These are phyloP conservation scores for Acrobasis repandana DNA, from an alignment of 2,888 invertebrate species.

Conservation along the genomic window DNA sequence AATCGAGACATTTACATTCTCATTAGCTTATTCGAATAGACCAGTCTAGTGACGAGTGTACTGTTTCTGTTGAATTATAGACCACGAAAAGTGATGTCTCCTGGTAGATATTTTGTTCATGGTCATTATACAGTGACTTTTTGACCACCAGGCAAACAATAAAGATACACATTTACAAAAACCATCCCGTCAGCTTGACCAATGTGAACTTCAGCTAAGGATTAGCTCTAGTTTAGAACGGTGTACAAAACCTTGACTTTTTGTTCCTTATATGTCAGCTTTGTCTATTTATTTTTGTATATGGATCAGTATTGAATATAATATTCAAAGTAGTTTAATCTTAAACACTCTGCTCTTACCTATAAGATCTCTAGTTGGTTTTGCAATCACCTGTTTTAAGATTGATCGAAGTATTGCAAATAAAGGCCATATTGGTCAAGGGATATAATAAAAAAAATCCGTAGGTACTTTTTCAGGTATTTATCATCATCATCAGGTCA, in stretches of 20 bases:
- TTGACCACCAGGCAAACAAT: no score
- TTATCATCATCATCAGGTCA: no score
- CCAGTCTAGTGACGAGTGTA: not conserved
- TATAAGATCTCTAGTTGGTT: not conserved
- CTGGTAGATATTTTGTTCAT: no score
- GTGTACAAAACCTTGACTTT: conserved; percentile 19
- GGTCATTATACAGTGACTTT: no score
- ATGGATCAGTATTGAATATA: conserved; percentile 1
- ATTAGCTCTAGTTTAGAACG: conserved; percentile 7
- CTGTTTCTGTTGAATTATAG: no score
- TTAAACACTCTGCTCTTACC: not conserved
- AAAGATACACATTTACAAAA: no score
- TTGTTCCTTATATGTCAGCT: conserved; percentile 14
- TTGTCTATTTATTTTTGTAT: conserved; percentile 9
- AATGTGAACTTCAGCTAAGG: not conserved
- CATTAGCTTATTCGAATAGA: not conserved
- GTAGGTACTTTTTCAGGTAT: no score
- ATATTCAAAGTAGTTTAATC: conserved; percentile 7
- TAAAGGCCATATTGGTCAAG: no score
- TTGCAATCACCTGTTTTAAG: not conserved
- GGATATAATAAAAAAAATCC: no score
- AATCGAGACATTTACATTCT: conserved; percentile 4
- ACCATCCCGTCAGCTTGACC: not conserved
- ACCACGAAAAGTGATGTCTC: no score
- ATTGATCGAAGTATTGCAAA: not conserved